A percentile compares a stretch with the other conserved stretches of the same genome.
phyloP scores from a whole-genome alignment of 1,140 invertebrate genomes.

The Caerostris darwini region DNA sequence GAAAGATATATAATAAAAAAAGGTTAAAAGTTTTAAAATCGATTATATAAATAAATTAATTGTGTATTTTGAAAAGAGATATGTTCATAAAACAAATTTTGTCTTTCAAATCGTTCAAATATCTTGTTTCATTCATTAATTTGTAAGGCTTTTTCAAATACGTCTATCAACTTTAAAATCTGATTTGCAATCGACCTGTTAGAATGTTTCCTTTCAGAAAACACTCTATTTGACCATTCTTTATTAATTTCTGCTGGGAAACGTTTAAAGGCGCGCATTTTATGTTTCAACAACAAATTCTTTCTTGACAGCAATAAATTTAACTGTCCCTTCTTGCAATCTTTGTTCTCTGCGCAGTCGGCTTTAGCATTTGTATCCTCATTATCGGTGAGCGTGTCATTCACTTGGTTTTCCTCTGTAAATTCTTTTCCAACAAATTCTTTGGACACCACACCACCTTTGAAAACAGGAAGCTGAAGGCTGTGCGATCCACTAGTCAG shows the following conservation, averaged over 20 bases:
- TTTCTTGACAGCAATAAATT: neutral
- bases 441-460: neutral
- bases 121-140: neutral
- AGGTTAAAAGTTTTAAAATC: too few species aligned
- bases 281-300: neutral
- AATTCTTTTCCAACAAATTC: slow-evolving; percentile 28
- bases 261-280: neutral
- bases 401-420: neutral
- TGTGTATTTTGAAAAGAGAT: too few species aligned
- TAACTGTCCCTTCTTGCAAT: slow-evolving; percentile 2
- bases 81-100: too few species aligned
- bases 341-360: neutral
- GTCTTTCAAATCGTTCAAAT: neutral
- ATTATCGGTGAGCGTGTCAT: neutral
- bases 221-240: slow-evolving; percentile 7
- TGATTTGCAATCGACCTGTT: slow-evolving; percentile 9
- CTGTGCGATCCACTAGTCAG: neutral
- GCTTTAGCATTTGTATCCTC: neutral
- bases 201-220: neutral
- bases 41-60: too few species aligned
- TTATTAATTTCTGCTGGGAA: neutral
- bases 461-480: slow-evolving; percentile 2
- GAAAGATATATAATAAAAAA: too few species aligned
- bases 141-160: neutral
- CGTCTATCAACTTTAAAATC: slow-evolving; percentile 19